Evolutionary conservation across 2,888 invertebrate genomes (phyloP).

Genomic region (Metellina segmentata): DNA sequence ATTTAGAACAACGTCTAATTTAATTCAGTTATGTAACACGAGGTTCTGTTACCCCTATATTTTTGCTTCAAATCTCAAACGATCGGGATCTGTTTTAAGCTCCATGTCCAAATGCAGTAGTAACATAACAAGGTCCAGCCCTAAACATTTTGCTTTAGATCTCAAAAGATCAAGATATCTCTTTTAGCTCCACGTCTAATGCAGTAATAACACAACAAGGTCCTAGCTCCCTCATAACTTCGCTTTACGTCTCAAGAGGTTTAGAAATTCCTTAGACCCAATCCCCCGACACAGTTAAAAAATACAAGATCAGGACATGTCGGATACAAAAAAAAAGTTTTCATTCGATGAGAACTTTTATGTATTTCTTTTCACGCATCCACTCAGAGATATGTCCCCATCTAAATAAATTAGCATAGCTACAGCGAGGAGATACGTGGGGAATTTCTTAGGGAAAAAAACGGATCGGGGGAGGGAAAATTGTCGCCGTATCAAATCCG

Average conservation of each 20-base stretch:
- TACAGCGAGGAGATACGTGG: not conserved
- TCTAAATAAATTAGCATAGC: conserved; percentile 59
- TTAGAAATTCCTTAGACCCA: not conserved
- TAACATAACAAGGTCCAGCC: too few relatives aligned
- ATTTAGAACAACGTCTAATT: too few relatives aligned
- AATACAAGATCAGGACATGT: not conserved
- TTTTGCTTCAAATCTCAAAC: too few relatives aligned
- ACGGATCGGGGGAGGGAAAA: not conserved
- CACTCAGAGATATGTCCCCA: conserved; percentile 25
- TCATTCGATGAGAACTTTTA: conserved; percentile 20
- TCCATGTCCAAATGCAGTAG: too few relatives aligned
- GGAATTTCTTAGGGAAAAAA: not conserved
- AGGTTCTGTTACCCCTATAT: not conserved
- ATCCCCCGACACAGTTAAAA: not conserved
- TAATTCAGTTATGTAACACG: not conserved
- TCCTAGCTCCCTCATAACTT: not conserved
- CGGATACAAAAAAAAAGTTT: not conserved
- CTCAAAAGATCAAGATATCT: too few relatives aligned
- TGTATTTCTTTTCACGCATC: conserved; percentile 32
- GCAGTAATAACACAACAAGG: too few relatives aligned
- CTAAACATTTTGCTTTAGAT: too few relatives aligned
- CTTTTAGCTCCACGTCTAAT: too few relatives aligned
- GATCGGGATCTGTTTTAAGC: too few relatives aligned
- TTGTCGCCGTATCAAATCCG: conserved; percentile 8
- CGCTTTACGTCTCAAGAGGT: not conserved